Percentiles rank a stretch among this genome's conserved stretches.
Evolutionary conservation across 2,888 invertebrate genomes (phyloP).

Genomic region (Agonum fuliginosum): DNA sequence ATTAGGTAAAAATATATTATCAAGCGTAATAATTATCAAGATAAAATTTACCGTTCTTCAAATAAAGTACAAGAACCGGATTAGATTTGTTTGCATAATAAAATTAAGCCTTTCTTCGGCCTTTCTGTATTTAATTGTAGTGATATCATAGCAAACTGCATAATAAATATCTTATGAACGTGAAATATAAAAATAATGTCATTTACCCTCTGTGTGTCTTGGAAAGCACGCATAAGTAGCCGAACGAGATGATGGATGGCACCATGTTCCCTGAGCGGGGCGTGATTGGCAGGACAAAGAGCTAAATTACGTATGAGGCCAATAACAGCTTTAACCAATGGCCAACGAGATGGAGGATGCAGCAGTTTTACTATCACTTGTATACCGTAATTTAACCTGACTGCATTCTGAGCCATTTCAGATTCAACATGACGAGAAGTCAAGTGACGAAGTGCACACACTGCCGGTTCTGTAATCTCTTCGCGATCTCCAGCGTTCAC

Average conservation of each 20-base stretch:
- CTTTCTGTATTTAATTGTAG: too few species aligned
- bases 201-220: conserved; percentile 93
- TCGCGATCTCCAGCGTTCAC: conserved; percentile 96
- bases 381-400: conserved; percentile 93
- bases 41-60: too few species aligned
- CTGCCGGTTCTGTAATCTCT: conserved; percentile 99
- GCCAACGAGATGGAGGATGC: conserved; percentile 98
- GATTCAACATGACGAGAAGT: conserved; percentile 97
- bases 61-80: too few species aligned
- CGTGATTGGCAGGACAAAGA: conserved; percentile 95
- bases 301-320: conserved; percentile 98
- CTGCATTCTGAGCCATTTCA: conserved; percentile 98
- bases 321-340: conserved; percentile 97
- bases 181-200: background rate
- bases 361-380: conserved; percentile 95
- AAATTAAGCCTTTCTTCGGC: too few species aligned
- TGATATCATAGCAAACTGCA: too few species aligned
- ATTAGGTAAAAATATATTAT: too few species aligned
- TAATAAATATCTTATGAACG: too few species aligned
- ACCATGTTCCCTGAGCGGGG: conserved; percentile 94
- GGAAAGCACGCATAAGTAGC: conserved; percentile 94
- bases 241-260: conserved; percentile 96
- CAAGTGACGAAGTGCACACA: conserved; percentile 97
- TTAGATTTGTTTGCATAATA: too few species aligned
- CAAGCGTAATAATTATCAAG: too few species aligned